These are phyloP conservation scores for Tetragonisca angustula DNA, from an alignment of 2,888 invertebrate genomes.

Conservation along the genomic window DNA sequence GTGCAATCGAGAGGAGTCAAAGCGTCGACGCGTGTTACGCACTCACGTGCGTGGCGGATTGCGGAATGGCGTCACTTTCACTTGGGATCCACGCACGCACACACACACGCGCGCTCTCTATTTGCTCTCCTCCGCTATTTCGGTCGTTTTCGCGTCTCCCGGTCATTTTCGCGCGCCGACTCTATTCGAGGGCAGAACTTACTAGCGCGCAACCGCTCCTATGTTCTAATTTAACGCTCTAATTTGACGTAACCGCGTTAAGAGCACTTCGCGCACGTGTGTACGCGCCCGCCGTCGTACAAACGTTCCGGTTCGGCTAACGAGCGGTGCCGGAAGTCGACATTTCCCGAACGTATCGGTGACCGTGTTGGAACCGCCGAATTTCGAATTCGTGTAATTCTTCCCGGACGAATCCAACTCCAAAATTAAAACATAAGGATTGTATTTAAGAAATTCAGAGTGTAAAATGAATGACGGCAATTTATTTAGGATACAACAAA, in stretches of 20 bases:
- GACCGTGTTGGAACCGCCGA: too few species aligned
- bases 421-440: too few species aligned
- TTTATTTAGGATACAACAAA: too few species aligned
- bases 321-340: not conserved
- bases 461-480: too few species aligned
- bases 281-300: not conserved
- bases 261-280: not conserved
- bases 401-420: too few species aligned
- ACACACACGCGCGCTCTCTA: not conserved
- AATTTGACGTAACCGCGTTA: constrained; percentile 70
- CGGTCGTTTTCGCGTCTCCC: constrained; percentile 13
- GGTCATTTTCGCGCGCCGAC: constrained; percentile 39
- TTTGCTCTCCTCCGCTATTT: constrained; percentile 3
- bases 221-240: constrained; percentile 58
- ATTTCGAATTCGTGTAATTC: too few species aligned
- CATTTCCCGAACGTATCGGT: not conserved
- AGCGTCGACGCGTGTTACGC: too few species aligned
- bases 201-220: constrained; percentile 24
- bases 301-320: not conserved
- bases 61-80: constrained; percentile 1
- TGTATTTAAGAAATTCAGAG: too few species aligned
- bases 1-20: too few species aligned
- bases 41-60: not conserved
- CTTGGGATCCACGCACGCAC: not conserved
- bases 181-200: constrained; percentile 53